Evolutionary conservation across 1,140 invertebrate genomes (phyloP).

Genomic region (Macrotrachela quadricornifera): DNA sequence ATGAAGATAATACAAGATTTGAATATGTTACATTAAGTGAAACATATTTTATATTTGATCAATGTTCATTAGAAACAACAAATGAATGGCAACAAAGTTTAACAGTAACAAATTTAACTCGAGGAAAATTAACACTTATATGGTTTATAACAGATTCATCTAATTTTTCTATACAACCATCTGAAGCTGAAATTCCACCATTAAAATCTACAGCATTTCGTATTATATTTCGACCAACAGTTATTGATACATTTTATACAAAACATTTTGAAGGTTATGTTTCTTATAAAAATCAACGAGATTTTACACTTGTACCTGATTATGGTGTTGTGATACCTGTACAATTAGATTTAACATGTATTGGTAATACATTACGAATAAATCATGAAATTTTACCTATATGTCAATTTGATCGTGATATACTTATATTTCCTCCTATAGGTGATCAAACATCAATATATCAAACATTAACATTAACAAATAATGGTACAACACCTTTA

Average conservation of each 20-base stretch:
- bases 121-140: slow-evolving; percentile 23
- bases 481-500: slow-evolving; percentile 12
- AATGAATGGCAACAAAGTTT: slow-evolving; percentile 12
- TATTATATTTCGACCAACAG: slow-evolving; percentile 20
- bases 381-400: too few relatives aligned
- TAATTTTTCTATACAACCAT: slow-evolving; percentile 20
- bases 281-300: too few relatives aligned
- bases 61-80: not conserved
- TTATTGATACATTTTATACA: too few relatives aligned
- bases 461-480: slow-evolving; percentile 18
- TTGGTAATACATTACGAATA: too few relatives aligned
- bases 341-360: too few relatives aligned
- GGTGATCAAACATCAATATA: slow-evolving; percentile 20
- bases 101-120: slow-evolving; percentile 26
- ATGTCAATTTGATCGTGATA: slow-evolving; percentile 11
- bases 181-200: slow-evolving; percentile 22
- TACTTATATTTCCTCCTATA: slow-evolving; percentile 21
- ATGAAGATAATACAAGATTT: not conserved
- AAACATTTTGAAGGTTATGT: too few relatives aligned
- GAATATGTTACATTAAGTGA: not conserved
- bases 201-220: slow-evolving; percentile 23
- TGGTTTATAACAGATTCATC: slow-evolving; percentile 20
- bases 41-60: not conserved
- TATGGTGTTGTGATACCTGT: too few relatives aligned
- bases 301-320: too few relatives aligned